Base-by-base conservation (phyloP, 2,888 invertebrate species). In the Eudasyphora cyanicolor region DNA sequence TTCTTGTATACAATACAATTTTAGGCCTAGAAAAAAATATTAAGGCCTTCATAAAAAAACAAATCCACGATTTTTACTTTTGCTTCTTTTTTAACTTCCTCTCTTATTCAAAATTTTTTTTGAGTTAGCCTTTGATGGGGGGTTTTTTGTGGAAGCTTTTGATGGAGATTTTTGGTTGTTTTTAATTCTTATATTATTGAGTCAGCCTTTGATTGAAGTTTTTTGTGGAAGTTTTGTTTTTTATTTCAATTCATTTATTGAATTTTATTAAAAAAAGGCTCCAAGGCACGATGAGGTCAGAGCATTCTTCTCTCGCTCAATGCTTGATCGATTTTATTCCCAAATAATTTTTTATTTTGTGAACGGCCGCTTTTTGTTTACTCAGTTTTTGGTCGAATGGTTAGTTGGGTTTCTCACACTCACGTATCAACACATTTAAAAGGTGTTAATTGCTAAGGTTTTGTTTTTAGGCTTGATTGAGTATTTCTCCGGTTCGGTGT, bases 201-300 rank as follows among this genome's bases (percentile, higher is more conserved):
- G n/a, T n/a, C n/a, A n/a, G n/a, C n/a, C n/a, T n/a, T n/a, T n/a
- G n/a, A n/a, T n/a, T n/a, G n/a, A n/a, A n/a, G n/a, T n/a, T n/a
- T n/a, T n/a, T n/a, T n/a, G n/a, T n/a, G n/a, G n/a, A n/a, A n/a
- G n/a, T n/a, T n/a, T n/a, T n/a, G n/a, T n/a, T n/a, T n/a, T n/a
- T n/a, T n/a, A n/a, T n/a, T n/a, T n/a, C n/a, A n/a, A n/a, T n/a
- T n/a, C n/a, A n/a, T n/a, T n/a, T 57, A 57, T 57, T 24, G 32
- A 38, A 38, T 64, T 64, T 64, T 38, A 64, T 38, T 64, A 19
- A 64, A 64, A 19, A 64, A 64, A 64, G 64, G 35, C 64, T 64
- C 17, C 38, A n/a, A 21, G 57, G 57, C 29, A 1, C 38, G 21
- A n/a, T 57, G 57, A 57, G 17, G 57, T 57, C 27, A 57, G 24